These are phyloP conservation scores for Zelostemma sp. DNA, from an alignment of 1,140 invertebrate species.

Conservation along the genomic window DNA sequence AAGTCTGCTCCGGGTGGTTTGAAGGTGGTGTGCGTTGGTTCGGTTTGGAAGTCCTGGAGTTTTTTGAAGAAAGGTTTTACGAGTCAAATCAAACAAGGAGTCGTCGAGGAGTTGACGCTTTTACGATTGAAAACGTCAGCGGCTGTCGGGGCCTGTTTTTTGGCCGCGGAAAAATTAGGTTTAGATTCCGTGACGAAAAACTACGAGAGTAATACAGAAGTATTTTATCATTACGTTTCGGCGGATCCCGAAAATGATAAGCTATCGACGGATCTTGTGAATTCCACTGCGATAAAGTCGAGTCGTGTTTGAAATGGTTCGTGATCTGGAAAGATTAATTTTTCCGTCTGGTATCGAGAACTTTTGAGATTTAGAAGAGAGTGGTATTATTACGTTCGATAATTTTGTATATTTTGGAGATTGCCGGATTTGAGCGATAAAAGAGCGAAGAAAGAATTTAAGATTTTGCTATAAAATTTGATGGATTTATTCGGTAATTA, in stretches of 20 bases:
- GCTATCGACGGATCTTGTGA: background rate
- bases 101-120: conserved; percentile 75
- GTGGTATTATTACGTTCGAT: too few species aligned
- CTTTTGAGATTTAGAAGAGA: too few species aligned
- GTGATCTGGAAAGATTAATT: too few species aligned
- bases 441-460: too few species aligned
- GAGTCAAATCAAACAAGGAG: conserved; percentile 69
- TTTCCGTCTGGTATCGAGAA: too few species aligned
- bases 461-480: too few species aligned
- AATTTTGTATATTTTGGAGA: too few species aligned
- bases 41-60: conserved; percentile 95
- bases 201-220: conserved; percentile 69
- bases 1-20: conserved; percentile 75
- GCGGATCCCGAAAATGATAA: background rate
- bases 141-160: conserved; percentile 81
- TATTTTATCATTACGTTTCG: conserved; percentile 70
- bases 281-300: too few species aligned
- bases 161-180: conserved; percentile 77
- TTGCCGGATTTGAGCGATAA: too few species aligned
- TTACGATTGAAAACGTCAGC: conserved; percentile 75
- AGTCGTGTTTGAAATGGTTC: too few species aligned
- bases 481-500: too few species aligned
- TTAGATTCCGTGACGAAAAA: conserved; percentile 67
- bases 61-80: conserved; percentile 81
- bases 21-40: conserved; percentile 92